Percentiles rank a stretch among this genome's conserved stretches.
Conservation (phyloP, 2,113 vertebrate genomes). For the Physeter macrocephalus region DNA sequence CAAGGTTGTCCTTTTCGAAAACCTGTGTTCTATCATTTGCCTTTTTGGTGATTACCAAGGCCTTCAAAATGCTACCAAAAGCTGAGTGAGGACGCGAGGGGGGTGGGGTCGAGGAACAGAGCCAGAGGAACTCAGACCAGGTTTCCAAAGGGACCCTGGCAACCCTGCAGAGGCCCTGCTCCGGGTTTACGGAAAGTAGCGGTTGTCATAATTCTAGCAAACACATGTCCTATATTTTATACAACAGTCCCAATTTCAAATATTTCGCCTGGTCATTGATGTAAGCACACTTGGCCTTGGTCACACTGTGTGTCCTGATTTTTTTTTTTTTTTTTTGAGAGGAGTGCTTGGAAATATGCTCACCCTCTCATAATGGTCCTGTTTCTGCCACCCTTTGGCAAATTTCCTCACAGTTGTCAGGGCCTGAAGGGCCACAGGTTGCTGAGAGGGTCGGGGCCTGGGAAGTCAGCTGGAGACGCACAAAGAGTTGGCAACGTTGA, state of each 20-base stretch:
- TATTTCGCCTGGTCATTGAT: neutral
- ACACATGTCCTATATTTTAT: constrained; percentile 13
- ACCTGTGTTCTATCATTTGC: constrained; percentile 42
- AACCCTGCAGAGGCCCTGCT: neutral
- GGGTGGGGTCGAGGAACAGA: neutral
- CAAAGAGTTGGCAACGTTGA: neutral
- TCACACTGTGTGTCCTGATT: neutral
- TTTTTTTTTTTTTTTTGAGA: neutral
- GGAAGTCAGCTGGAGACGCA: neutral
- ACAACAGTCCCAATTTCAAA: neutral
- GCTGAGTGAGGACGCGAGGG: neutral
- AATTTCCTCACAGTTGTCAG: neutral
- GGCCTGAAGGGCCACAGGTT: neutral
- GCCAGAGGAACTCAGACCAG: neutral
- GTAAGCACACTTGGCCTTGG: neutral
- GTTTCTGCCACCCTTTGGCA: neutral
- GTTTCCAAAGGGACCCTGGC: neutral
- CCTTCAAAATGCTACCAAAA: constrained; percentile 30
- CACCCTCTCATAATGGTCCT: neutral
- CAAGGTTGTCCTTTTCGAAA: constrained; percentile 34
- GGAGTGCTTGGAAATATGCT: neutral
- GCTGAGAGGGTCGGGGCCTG: neutral
- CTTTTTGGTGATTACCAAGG: constrained; percentile 24
- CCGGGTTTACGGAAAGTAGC: neutral
- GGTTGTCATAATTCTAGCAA: constrained; percentile 40